Percentiles rank a stretch among this genome's conserved stretches.
Conservation (phyloP, 2,113 vertebrate species). For the Perca flavescens region DNA sequence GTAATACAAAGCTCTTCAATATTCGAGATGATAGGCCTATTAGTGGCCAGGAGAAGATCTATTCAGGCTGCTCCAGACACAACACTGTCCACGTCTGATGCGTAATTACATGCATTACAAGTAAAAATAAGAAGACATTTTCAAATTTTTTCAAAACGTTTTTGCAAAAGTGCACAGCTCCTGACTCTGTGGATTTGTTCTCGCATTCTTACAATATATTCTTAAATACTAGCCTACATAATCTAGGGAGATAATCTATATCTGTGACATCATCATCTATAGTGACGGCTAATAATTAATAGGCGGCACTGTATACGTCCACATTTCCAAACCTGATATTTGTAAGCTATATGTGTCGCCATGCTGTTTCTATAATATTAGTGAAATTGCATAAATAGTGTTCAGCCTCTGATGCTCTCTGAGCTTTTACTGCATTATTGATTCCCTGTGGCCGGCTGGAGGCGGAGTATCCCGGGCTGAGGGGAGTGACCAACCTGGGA, state of each 20-base stretch:
- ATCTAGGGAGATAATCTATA: too few species aligned
- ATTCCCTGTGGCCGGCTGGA: conserved; percentile 43
- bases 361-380: neutral
- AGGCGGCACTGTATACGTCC: neutral
- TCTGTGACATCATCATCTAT: neutral
- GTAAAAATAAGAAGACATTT: too few species aligned
- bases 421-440: conserved; percentile 56
- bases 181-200: neutral
- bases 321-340: neutral
- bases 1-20: neutral
- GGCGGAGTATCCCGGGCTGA: conserved; percentile 25
- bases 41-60: too few species aligned
- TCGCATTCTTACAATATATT: neutral
- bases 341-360: neutral
- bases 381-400: neutral
- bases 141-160: too few species aligned
- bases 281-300: neutral
- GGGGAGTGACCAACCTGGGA: conserved; percentile 73
- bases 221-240: neutral
- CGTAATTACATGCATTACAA: too few species aligned
- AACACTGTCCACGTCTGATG: too few species aligned
- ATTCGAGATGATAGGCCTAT: too few species aligned
- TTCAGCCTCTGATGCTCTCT: neutral
- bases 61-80: too few species aligned
- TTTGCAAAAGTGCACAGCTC: neutral